Percentiles rank a stretch among this genome's conserved stretches.
Evolutionary conservation across 2,113 vertebrate genomes (phyloP).

Genomic region (Trichechus manatus): DNA sequence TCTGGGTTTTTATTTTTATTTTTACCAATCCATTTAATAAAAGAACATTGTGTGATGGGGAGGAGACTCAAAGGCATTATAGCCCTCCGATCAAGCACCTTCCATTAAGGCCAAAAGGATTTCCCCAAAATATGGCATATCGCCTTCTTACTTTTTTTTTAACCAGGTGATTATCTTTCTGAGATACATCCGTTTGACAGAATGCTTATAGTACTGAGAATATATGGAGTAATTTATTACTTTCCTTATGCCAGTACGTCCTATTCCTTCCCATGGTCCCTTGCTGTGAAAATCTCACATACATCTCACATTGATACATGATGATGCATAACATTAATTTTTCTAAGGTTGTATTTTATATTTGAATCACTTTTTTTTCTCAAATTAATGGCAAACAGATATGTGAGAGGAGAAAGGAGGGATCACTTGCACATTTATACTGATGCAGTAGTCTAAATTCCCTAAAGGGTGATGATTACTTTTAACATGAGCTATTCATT

Average conservation of each 20-base stretch:
- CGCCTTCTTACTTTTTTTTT: not conserved
- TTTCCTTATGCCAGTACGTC: not conserved
- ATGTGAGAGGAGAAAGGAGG: not conserved
- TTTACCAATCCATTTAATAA: not conserved
- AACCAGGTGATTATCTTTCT: not conserved
- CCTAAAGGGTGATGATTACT: not conserved
- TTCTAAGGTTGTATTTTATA: not conserved
- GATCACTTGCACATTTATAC: not conserved
- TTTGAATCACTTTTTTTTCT: not conserved
- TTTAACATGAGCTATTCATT: not conserved
- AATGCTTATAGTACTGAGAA: not conserved
- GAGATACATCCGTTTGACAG: not conserved
- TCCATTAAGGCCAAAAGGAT: not conserved
- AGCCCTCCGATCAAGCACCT: not conserved
- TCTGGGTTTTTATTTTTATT: too few relatives aligned
- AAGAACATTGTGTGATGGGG: not conserved
- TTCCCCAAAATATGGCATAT: not conserved
- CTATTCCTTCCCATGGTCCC: not conserved
- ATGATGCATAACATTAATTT: not conserved
- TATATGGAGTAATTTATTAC: not conserved
- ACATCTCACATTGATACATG: not conserved
- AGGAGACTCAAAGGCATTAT: not conserved
- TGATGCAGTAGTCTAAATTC: not conserved
- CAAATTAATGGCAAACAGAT: not conserved
- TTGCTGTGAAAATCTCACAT: not conserved